Evolutionary conservation across 2,888 invertebrate genomes (phyloP), one percentile per base, ranked within the genome.

Genomic region (Mythimna albipuncta): DNA sequence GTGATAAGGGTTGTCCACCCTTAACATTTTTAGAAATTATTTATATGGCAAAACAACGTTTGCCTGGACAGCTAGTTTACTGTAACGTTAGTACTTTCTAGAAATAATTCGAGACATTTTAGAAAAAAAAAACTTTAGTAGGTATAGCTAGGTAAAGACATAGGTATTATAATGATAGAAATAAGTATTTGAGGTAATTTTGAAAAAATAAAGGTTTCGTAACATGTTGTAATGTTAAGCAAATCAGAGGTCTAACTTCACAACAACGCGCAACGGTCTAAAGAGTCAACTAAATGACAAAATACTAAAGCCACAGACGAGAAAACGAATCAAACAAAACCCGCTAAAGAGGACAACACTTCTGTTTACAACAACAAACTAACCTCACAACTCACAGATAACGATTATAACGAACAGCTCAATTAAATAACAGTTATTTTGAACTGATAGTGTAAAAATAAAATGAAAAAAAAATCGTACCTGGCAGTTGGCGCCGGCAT

Each of bases 401-500:
- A 79, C 54, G 61, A 65, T 41, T 26, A 79, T 75, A 81, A 79
- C 54, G 61, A 65, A 47, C 32, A 61, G 44, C 62, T 72, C 69
- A 75, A 80, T 81, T 83, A 81, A 83, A 65, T 69, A 81, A 82
- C 83, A 64, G 76, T 83, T 81, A 81, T 80, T 83, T 75, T 62
- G 44, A 80, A 80, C 66, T 75, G 71, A 83, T 81, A 83, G 74
- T 77, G 78, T 83, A 70, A 79, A 77, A 81, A 70, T 69, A 83
- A 85, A 85, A 77, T 72, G 80, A 85, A 89, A 64, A 89, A 64
- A 64, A 89, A 90, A 87, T 88, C 66, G 81, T 85, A 85, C 85
- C 85, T 87, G 89, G 88, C 89, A 88, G 89, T 91, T 92, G 94
- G 95, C 95, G 95, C 94, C 94, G 91, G 91, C 89, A 81, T 87